Evolutionary conservation across 1,140 invertebrate genomes (phyloP).

Genomic region (Sycophaga agraensis): DNA sequence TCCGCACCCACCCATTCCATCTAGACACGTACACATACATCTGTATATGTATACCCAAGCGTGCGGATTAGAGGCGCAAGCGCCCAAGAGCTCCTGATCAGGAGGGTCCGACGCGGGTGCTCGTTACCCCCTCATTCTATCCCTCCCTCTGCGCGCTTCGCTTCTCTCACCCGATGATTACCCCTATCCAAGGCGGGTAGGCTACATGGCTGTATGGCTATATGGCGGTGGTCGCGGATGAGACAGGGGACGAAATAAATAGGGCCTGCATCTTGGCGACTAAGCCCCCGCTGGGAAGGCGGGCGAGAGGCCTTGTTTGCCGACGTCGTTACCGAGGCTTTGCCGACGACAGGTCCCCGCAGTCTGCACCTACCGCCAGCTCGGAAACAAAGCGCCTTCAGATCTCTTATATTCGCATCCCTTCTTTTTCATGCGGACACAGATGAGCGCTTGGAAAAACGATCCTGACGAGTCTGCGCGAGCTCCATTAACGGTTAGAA

Average conservation of each 20-base stretch:
- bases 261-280: constrained; percentile 29
- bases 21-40: constrained; percentile 19
- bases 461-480: too few species aligned
- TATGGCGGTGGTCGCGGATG: too few species aligned
- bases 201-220: too few species aligned
- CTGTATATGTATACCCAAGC: constrained; percentile 24
- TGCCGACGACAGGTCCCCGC: constrained; percentile 17
- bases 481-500: too few species aligned
- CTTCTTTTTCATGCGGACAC: too few species aligned
- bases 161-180: constrained; percentile 37
- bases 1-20: too few species aligned
- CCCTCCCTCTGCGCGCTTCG: too few species aligned
- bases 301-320: constrained; percentile 31
- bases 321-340: constrained; percentile 32
- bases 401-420: too few species aligned
- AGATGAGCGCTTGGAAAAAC: too few species aligned
- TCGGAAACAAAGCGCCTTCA: too few species aligned
- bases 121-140: constrained; percentile 4
- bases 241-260: constrained; percentile 37
- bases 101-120: constrained; percentile 11
- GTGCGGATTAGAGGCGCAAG: constrained; percentile 43
- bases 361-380: too few species aligned
- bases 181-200: constrained; percentile 34
- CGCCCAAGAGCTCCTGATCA: constrained; percentile 20
- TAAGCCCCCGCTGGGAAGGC: constrained; percentile 20